Evolutionary conservation across 2,113 vertebrate genomes (phyloP).

Genomic region (Gadus macrocephalus): DNA sequence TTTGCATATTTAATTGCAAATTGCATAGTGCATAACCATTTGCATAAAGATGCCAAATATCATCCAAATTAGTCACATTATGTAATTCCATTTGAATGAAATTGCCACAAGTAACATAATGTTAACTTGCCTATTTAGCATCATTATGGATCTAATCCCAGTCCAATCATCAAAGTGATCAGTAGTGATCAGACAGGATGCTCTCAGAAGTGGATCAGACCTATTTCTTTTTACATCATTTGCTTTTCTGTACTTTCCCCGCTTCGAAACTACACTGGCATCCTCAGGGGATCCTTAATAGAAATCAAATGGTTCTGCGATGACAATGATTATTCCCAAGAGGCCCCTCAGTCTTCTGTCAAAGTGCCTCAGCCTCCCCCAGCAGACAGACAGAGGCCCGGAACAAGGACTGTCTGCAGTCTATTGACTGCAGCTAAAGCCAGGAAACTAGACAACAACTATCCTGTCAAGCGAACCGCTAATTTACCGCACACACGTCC

Average conservation of each 20-base stretch:
- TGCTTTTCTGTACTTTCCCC: constrained; percentile 9
- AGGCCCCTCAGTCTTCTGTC: constrained; percentile 8
- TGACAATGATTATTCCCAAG: constrained; percentile 22
- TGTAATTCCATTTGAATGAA: too few relatives aligned
- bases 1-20: too few relatives aligned
- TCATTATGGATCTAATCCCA: too few relatives aligned
- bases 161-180: too few relatives aligned
- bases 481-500: constrained; percentile 18
- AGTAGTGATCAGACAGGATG: too few relatives aligned
- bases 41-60: too few relatives aligned
- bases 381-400: neutral
- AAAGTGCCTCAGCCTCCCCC: constrained; percentile 7
- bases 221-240: neutral
- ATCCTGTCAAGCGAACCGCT: constrained; percentile 29
- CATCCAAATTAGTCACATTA: too few relatives aligned
- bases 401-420: constrained; percentile 21
- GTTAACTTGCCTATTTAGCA: too few relatives aligned
- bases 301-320: neutral
- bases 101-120: too few relatives aligned
- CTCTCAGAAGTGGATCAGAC: neutral
- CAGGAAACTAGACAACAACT: neutral
- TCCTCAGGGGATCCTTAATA: constrained; percentile 12
- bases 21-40: too few relatives aligned
- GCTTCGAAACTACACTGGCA: neutral
- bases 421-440: constrained; percentile 11